Evolutionary conservation across 2,888 invertebrate species (phyloP), one percentile per base, ranked within the genome.

Genomic region (Lasioglossum lativentre): DNA sequence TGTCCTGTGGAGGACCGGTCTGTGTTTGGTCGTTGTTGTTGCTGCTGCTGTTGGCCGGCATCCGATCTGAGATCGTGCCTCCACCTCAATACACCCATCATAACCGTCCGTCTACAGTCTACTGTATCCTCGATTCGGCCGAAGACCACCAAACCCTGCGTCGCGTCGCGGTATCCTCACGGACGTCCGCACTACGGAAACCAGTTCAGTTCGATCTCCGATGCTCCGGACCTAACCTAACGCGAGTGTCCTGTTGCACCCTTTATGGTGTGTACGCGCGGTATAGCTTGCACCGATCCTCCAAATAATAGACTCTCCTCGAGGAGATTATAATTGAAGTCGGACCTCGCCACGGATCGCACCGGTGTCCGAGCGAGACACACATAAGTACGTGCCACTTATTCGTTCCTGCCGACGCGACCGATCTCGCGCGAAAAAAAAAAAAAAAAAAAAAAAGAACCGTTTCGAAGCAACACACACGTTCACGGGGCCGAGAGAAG

Each of bases 31-130:
- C 90, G 85, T 84, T 90, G 91, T 79, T 89, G 91, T 66, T 91
- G 92, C 52, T 52, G 47, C 75, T 91, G 52, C 77, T 92, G 93
- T 82, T 94, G 94, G 86, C 93, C 92, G 91, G 94, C 93, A 89
- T 95, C 95, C 92, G 95, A 95, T 93, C 95, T 94, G 71, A 95
- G 94, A 93, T 95, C 95, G 92, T 95, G 94, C 93, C 95, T 95
- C 95, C 95, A 95, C 89, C 95, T 92, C 93, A 95, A 86, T 92
- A 95, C 95, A 85, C 95, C 95, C 95, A 95, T 95, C 95, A 95
- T 95, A 93, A 94, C 93, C 91, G 87, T 71, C 93, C 91, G 87
- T 71, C 63, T 68, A 66, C 77, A 56, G 30, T 73, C 63, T 63
- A 66, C 77, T 34, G 30, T 73, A 66, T 47, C 70, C 80, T 47